phyloP scores from a whole-genome alignment of 2,888 invertebrate genomes.

The Crossocerus cetratus region DNA sequence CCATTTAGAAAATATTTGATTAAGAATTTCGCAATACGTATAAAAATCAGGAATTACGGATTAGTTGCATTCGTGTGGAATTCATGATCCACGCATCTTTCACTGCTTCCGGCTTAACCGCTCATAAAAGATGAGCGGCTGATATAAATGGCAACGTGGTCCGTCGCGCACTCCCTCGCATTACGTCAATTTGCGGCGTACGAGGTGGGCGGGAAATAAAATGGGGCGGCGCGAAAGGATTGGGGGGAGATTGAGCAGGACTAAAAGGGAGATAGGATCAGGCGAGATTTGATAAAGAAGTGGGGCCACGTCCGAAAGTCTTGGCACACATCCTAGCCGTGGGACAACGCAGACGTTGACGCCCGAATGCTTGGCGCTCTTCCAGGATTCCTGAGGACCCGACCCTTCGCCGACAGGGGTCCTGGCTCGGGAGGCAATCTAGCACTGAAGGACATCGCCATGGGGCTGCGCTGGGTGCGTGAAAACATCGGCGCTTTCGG shows the following conservation, averaged over 20 bases:
- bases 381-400: conserved; percentile 81
- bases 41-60: no score
- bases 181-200: conserved; percentile 8
- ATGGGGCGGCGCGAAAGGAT: background rate
- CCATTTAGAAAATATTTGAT: no score
- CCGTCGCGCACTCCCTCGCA: background rate
- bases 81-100: no score
- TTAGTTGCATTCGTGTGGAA: no score
- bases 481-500: conserved; percentile 91
- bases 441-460: conserved; percentile 89
- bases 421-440: conserved; percentile 82
- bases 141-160: conserved; percentile 12
- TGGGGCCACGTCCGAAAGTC: conserved; percentile 17
- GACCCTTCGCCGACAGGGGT: conserved; percentile 72
- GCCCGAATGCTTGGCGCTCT: conserved; percentile 39
- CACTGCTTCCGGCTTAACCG: no score
- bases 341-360: conserved; percentile 3
- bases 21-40: no score
- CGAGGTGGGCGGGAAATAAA: background rate
- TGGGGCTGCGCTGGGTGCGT: conserved; percentile 90
- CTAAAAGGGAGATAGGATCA: conserved; percentile 9
- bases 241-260: background rate
- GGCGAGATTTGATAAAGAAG: conserved; percentile 18
- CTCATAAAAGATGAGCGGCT: conserved; percentile 17
- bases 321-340: conserved; percentile 10